Percentiles rank a stretch among this genome's conserved stretches.
Evolutionary conservation across 2,888 invertebrate species (phyloP).

Genomic region (Candidula unifasciata): DNA sequence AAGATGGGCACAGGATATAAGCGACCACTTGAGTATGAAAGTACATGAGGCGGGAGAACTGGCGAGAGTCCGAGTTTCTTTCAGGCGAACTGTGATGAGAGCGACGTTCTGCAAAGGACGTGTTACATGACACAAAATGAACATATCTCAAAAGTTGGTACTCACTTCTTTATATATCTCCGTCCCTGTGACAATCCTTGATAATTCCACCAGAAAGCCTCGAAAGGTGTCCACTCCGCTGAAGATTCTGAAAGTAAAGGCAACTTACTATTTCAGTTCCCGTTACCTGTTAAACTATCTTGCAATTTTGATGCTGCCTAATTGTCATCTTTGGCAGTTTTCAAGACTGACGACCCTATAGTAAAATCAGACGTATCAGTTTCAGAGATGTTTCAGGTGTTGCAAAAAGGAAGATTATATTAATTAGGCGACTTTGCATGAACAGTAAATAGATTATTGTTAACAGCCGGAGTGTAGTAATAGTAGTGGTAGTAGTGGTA

Average conservation of each 20-base stretch:
- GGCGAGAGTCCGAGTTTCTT: no score
- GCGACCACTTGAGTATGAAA: no score
- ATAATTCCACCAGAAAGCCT: background rate
- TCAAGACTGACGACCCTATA: background rate
- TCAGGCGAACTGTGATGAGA: no score
- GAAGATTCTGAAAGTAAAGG: background rate
- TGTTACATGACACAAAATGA: no score
- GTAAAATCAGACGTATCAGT: background rate
- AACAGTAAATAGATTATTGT: no score
- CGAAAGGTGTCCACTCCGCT: constrained; percentile 5
- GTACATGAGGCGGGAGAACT: no score
- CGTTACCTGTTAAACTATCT: background rate
- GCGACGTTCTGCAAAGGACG: no score
- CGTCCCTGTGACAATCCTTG: background rate
- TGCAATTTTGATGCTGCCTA: background rate
- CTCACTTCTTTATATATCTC: background rate
- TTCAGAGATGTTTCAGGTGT: background rate
- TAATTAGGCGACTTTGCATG: no score
- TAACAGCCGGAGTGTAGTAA: no score
- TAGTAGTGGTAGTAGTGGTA: no score
- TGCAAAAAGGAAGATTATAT: no score
- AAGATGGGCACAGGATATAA: background rate
- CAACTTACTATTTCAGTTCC: background rate
- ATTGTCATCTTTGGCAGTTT: background rate
- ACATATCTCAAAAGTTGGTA: background rate